These are phyloP conservation scores for Acyrthosiphon pisum DNA, from an alignment of 1,140 invertebrate genomes.

Conservation along the genomic window DNA sequence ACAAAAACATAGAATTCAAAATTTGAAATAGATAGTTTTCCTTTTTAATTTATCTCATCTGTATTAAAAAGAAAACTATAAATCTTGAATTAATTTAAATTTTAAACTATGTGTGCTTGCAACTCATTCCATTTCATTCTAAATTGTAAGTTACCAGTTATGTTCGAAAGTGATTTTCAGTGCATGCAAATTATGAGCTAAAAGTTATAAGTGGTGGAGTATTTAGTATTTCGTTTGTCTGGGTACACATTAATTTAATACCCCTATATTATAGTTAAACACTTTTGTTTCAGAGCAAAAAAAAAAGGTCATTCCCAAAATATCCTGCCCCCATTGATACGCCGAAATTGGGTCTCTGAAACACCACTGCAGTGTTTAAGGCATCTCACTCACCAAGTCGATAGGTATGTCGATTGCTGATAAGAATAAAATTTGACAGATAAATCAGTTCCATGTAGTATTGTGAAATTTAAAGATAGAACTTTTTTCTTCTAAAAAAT, in stretches of 20 bases:
- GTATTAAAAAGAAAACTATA: not conserved
- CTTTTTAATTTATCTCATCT: not conserved
- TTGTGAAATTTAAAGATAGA: not conserved
- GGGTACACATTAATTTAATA: not conserved
- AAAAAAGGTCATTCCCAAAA: too few relatives aligned
- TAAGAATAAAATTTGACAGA: not conserved
- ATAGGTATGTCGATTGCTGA: not conserved
- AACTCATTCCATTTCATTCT: not conserved
- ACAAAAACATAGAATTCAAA: not conserved
- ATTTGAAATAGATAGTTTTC: not conserved
- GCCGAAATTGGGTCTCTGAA: not conserved
- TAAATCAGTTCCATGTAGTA: not conserved
- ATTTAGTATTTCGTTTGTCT: not conserved
- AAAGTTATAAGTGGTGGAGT: not conserved
- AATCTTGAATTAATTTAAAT: not conserved
- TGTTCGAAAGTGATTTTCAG: not conserved
- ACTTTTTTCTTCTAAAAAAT: not conserved
- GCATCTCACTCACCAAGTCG: not conserved
- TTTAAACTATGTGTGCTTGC: too few relatives aligned
- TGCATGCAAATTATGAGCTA: not conserved
- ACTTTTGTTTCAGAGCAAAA: too few relatives aligned
- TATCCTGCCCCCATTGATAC: too few relatives aligned
- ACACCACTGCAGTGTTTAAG: not conserved
- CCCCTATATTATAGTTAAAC: too few relatives aligned
- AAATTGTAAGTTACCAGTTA: not conserved